phyloP scores from a whole-genome alignment of 2,113 vertebrate genomes.

The Notiomystis cincta region DNA sequence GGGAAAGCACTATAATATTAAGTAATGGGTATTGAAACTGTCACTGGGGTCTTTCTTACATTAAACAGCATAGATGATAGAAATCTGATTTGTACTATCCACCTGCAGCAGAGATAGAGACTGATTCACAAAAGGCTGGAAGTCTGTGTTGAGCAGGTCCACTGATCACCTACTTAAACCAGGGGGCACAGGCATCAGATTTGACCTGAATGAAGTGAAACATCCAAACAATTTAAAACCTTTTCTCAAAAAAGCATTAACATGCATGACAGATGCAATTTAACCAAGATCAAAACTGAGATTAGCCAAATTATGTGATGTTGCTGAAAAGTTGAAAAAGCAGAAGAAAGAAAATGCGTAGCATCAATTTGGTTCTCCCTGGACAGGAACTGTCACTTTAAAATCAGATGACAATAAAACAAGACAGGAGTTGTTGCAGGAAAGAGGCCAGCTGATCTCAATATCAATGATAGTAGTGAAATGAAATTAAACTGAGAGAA shows the following conservation, averaged over 20 bases:
- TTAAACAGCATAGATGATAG: background rate
- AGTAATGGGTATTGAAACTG: background rate
- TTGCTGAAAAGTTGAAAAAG: background rate
- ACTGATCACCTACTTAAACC: background rate
- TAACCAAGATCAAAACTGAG: background rate
- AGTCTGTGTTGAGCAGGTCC: background rate
- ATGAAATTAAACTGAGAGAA: background rate
- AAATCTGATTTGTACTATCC: background rate
- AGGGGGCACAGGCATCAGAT: background rate
- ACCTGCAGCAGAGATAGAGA: background rate
- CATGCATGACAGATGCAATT: background rate
- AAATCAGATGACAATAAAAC: background rate
- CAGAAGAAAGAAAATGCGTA: background rate
- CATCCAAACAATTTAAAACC: background rate
- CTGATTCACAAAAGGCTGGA: background rate
- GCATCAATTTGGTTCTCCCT: background rate
- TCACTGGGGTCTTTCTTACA: background rate
- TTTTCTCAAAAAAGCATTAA: background rate
- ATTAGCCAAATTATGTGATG: background rate
- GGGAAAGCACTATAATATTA: background rate
- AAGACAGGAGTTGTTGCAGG: background rate
- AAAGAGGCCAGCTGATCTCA: background rate
- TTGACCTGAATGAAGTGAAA: background rate
- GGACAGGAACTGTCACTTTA: background rate
- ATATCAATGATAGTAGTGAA: background rate